Percentiles rank a stretch among this genome's conserved stretches.
Conservation (phyloP, 1,140 invertebrate genomes). For the Ganaspis sp. region DNA sequence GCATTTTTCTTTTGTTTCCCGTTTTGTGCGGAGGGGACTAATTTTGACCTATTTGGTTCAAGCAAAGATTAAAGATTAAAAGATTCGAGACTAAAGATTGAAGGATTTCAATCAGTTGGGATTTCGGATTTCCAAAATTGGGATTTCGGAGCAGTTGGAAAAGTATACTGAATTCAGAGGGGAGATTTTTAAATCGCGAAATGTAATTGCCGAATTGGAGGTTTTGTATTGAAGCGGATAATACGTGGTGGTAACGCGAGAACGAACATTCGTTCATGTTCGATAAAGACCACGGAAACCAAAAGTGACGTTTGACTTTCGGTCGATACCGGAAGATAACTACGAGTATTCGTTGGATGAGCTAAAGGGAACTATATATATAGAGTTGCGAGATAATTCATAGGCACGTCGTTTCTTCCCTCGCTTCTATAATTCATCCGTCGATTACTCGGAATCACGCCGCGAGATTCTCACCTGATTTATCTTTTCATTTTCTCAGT, state of each 20-base stretch:
- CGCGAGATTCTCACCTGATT: slow-evolving; percentile 28
- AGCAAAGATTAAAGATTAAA: too few relatives aligned
- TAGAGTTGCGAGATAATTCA: slow-evolving; percentile 16
- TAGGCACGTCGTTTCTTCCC: slow-evolving; percentile 11
- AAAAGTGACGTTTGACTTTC: slow-evolving; percentile 41
- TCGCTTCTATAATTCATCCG: slow-evolving; percentile 20
- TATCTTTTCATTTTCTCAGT: slow-evolving; percentile 17
- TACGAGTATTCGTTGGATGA: neutral
- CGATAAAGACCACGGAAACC: slow-evolving; percentile 45
- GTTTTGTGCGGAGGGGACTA: too few relatives aligned
- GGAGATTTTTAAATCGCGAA: slow-evolving; percentile 1
- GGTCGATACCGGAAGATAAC: slow-evolving; percentile 29
- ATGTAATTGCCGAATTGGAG: neutral
- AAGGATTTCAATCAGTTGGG: neutral
- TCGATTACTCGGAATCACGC: slow-evolving; percentile 25
- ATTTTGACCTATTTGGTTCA: too few relatives aligned
- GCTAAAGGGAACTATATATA: neutral
- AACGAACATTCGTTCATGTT: slow-evolving; percentile 48
- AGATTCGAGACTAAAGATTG: too few relatives aligned
- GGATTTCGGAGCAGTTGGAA: too few relatives aligned
- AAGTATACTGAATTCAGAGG: neutral
- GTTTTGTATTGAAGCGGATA: neutral
- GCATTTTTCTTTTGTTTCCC: too few relatives aligned
- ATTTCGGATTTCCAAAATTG: too few relatives aligned
- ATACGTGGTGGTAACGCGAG: slow-evolving; percentile 40